Base-by-base conservation (phyloP, 2,888 invertebrate species). In the Philonicus albiceps region DNA sequence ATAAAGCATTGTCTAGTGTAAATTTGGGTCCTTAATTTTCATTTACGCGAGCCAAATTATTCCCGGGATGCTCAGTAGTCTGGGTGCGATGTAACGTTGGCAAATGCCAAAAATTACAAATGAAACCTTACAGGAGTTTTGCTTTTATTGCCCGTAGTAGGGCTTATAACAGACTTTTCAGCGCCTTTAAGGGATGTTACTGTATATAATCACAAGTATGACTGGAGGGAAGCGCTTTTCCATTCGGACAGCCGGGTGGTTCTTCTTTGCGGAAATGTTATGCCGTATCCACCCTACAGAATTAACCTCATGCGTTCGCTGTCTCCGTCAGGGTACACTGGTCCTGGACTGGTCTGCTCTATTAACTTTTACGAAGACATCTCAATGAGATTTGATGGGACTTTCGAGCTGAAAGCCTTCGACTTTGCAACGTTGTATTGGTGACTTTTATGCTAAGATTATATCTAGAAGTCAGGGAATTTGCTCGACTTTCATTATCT, bases 11-110 rank as follows among this genome's bases (percentile, higher is more conserved):
- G 87, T 87, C 86, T 87, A 87, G 86, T 87, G 86, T 87, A 86
- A 87, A 86, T 87, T 87, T 87, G 86, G 74, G 86, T 86, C 87
- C 87, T 87, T 87, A 86, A 87, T 87, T 87, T 87, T 87, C 85
- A 87, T 87, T 87, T 87, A 86, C 86, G 86, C 85, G 85, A 83
- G 81, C 72, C 75, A 43, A 87, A 86, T 86, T 87, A 85, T 81
- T 86, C 73, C 73, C 80, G 53, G 80, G 85, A 13, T 55, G 55
- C 80, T 85, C 64, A 78, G 78, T 83, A 87, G 78, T 43, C 8
- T 40, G 73, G 27, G 30, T 40, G 73, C 5, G 19, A 4, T 22
- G 37, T 73, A 72, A 40, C 30, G 22, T 27, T n/a, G 40, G 73
- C 43, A 84, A 84, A 72, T 31, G 37, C 43, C 73, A 11, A 72